These are phyloP conservation scores for Catalaphyllia jardinei DNA, from an alignment of 64 coral and sea anemone species.

Conservation along the genomic window DNA sequence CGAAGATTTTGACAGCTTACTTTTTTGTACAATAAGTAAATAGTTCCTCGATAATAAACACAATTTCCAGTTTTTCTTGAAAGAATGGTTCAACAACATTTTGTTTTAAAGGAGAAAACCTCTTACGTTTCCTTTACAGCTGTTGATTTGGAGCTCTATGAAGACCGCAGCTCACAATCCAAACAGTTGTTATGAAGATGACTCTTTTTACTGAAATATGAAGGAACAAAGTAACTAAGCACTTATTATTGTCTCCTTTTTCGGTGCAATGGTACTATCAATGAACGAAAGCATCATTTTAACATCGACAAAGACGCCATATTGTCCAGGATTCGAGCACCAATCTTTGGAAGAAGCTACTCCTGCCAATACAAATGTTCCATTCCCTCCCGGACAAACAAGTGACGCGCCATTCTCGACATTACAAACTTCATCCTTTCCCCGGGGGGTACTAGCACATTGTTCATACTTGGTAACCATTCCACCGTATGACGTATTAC, in stretches of 20 bases:
- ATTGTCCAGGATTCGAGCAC: slow-evolving; percentile 78
- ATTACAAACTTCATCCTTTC: neutral
- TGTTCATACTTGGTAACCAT: neutral
- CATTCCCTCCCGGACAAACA: slow-evolving; percentile 71
- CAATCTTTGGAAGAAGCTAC: slow-evolving; percentile 70
- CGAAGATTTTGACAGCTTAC: too few relatives aligned
- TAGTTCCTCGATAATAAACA: too few relatives aligned
- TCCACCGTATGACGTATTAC: slow-evolving; percentile 34
- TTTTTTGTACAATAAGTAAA: too few relatives aligned
- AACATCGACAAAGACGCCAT: slow-evolving; percentile 85
- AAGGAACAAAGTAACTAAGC: neutral
- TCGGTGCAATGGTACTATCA: neutral
- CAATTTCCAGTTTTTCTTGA: too few relatives aligned
- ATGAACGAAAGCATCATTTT: slow-evolving; percentile 80
- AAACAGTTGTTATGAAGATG: too few relatives aligned
- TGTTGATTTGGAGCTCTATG: too few relatives aligned
- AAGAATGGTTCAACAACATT: too few relatives aligned
- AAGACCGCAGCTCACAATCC: too few relatives aligned
- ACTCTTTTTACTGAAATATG: too few relatives aligned
- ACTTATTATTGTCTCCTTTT: neutral
- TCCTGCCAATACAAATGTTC: slow-evolving; percentile 72
- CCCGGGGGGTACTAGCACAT: neutral
- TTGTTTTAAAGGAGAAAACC: too few relatives aligned
- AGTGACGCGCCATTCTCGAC: slow-evolving; percentile 21
- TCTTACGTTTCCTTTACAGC: too few relatives aligned